A percentile compares a stretch with the other conserved stretches of the same genome.
Evolutionary conservation across 2,797 vertebrate species (phyloP).

Genomic region (Dicrostonyx torquatus): DNA sequence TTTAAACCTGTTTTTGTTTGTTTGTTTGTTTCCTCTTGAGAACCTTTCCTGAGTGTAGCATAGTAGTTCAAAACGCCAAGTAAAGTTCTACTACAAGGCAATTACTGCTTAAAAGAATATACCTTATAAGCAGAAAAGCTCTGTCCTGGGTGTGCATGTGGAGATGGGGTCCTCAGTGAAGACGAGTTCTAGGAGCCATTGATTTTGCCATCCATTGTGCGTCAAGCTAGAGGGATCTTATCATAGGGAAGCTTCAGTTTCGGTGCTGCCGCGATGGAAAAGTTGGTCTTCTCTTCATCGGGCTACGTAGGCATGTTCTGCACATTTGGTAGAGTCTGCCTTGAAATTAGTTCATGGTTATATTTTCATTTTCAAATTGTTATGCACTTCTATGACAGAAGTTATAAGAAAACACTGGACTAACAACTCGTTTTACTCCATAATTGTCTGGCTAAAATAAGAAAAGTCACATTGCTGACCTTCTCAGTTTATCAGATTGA

Average conservation of each 20-base stretch:
- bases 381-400: neutral
- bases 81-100: neutral
- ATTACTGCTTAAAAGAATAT: neutral
- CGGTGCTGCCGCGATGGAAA: rapidly evolving
- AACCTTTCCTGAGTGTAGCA: neutral
- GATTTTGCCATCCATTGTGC: neutral
- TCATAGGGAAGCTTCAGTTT: neutral
- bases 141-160: too few species aligned
- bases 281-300: neutral
- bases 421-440: constrained; percentile 22
- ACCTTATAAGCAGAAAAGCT: neutral
- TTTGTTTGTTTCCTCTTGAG: neutral
- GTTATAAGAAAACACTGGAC: neutral
- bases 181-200: neutral
- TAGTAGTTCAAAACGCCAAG: neutral
- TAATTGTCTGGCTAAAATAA: constrained; percentile 41
- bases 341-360: neutral
- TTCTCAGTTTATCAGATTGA: constrained; percentile 56
- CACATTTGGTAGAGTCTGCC: neutral
- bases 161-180: neutral
- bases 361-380: neutral
- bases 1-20: neutral
- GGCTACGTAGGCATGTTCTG: neutral
- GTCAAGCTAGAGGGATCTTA: neutral
- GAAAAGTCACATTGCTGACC: constrained; percentile 40